Conservation (phyloP, 2,113 vertebrate species). For the Erythrocebus patas region DNA sequence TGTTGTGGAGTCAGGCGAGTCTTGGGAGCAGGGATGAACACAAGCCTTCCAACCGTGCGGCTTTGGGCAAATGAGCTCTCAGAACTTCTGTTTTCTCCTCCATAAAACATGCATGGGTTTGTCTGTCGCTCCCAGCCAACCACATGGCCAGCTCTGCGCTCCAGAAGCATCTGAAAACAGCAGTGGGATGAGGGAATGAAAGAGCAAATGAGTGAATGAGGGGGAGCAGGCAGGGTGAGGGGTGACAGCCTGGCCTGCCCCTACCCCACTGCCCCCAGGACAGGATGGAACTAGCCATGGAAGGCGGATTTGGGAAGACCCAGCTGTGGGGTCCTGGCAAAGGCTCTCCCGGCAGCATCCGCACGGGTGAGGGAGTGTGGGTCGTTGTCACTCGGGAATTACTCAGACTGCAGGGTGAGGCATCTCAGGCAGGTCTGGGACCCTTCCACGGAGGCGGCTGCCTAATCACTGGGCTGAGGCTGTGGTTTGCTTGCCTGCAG, state of each 20-base stretch:
- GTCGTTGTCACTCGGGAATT: slow-evolving; percentile 70
- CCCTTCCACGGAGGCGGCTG: too few species aligned
- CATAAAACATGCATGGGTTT: fast-evolving
- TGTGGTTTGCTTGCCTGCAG: too few species aligned
- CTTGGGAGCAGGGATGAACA: background rate
- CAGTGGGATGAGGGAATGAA: fast-evolving
- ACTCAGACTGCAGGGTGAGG: slow-evolving; percentile 67
- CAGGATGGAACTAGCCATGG: fast-evolving
- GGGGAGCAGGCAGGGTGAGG: fast-evolving
- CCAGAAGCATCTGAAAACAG: fast-evolving
- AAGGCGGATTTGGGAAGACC: background rate
- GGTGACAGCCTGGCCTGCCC: background rate
- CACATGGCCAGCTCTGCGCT: background rate
- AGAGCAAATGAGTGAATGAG: background rate
- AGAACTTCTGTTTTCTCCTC: background rate
- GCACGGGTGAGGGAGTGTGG: slow-evolving; percentile 72
- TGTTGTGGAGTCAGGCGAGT: background rate
- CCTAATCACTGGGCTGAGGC: too few species aligned
- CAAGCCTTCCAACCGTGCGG: too few species aligned
- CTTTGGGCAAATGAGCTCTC: background rate
- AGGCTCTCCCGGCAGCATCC: slow-evolving; percentile 51
- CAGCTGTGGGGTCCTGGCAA: background rate
- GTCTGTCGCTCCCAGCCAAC: fast-evolving
- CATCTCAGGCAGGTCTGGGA: slow-evolving; percentile 68
- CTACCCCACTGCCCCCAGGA: background rate